Base-by-base conservation (phyloP, 2,113 vertebrate genomes). In the Halcyon senegalensis region DNA sequence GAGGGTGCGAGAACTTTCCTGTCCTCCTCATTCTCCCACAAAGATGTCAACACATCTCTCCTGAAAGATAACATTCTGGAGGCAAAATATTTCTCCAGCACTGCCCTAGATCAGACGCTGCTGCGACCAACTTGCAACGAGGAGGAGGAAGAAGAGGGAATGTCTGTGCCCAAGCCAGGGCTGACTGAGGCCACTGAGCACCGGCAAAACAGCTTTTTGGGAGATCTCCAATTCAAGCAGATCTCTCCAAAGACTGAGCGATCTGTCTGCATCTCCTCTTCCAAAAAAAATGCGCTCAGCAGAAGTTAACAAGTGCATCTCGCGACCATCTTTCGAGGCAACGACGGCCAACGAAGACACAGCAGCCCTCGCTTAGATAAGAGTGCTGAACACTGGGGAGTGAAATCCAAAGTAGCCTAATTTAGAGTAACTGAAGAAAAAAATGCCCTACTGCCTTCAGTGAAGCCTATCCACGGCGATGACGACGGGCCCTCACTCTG, bases 81-180 rank as follows among this genome's bases (percentile, higher is more conserved):
- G 13, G 3, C 43, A 66, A 78, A 84, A 33, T 4, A 50, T 25
- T n/a, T 44, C 59, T 46, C 76, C 60, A 62, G 11, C 30, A 11
- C 50, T 2, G 16, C 27, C 14, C 50, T 1, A 0, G 31, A 1
- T 1, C 24, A 35, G 46, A 35, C 1, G 2, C 24, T 27, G 68
- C 80, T 73, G 35, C 1, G 1, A 68, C 33, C 66, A 18, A 10
- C 53, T 39, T 33, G 53, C 55, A 58, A 16, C 0, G 3, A 48
- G 53, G 33, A 74, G 74, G 31, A 91, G 18, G 33, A 43, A 20
- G 33, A 74, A 30, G 59, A 66, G 39, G 35, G 17, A 66, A 43
- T 11, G 44, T 27, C 67, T 69, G 44, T 48, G 44, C 44, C 35
- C 67, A 44, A 63, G 48, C 41, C 62, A 58, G 31, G 28, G 78